Evolutionary conservation across 1,140 invertebrate genomes (phyloP), one percentile per base, ranked within the genome.

Genomic region (Bemisia tabaci): DNA sequence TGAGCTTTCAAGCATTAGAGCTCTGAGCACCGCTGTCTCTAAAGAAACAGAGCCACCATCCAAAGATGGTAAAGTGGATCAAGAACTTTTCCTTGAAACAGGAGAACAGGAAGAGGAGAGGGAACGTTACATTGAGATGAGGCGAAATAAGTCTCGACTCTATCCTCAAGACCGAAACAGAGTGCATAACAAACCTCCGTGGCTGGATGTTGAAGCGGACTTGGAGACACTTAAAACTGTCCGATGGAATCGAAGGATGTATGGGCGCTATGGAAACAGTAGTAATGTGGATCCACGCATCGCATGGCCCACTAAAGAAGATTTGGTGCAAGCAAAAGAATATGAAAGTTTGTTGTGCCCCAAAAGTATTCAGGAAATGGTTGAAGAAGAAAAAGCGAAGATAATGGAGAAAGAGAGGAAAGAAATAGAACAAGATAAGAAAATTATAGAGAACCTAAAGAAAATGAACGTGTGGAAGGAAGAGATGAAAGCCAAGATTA

Each of bases 381-480:
- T 89, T 71, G 76, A 77, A 68, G 75, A 73, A 59, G 74, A 77
- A 70, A 75, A 80, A 74, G 39, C 74, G 68, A 66, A 72, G 72
- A 70, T 68, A 70, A 74, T 68, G 72, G 70, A 69, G 71, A 74
- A 72, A 75, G 76, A 74, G 75, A 79, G 70, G 64, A 70, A 26
- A 59, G 77, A 71, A 5, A 2, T 63, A 1, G 68, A 69, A 26
- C 62, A 69, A 64, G 85, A 91, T 67, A 72, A 78, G 21, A 77
- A 82, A 26, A 79, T 90, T 63, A 74, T 75, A 0, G 77, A 79
- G 23, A 88, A 87, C 70, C 74, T 87, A 72, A 74, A 74, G 1
- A 89, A 88, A 71, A 72, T 88, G 58, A 79, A 81, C 0, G 75
- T 82, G 67, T 88, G 87, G 87, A 84, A 83, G 70, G 75, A 77